Evolutionary conservation across 2,888 invertebrate genomes (phyloP), one percentile per base, ranked within the genome.

Genomic region (Pyrrhosoma nymphula): DNA sequence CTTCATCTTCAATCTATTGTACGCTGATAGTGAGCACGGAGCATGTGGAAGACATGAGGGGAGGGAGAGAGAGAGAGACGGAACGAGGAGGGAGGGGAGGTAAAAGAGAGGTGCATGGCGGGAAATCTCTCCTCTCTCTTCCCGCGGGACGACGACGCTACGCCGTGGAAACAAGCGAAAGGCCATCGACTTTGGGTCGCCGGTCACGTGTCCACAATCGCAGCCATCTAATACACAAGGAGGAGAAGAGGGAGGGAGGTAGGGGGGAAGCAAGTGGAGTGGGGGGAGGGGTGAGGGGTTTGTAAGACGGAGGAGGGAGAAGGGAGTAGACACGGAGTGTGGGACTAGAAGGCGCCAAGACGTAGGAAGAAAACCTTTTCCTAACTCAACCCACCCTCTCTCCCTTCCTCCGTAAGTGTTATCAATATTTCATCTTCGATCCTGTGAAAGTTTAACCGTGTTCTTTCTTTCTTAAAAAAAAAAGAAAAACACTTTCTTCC

Each of bases 191-290:
- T 88, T 47, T 88, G 39, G 89, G 89, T 55, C 89, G 89, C 26
- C n/a, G 56, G 89, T 89, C 89, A 89, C 89, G 89, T 89, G 89
- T 55, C 56, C 23, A n/a, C 89, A 89, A 89, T 89, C 89, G 56
- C n/a, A 55, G 55, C 55, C 89, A 82, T 30, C 75, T 82, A 30
- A 30, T 82, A 10, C 30, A 18, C 75, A 2, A 35, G 75, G 14
- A n/a, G 75, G 75, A 30, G 18, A n/a, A 20, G 26, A 30, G 35
- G 14, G 75, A 8, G 75, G 75, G 75, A 20, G 75, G 35, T 16
- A 23, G 18, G 26, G 75, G 75, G 75, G 18, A 12, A 20, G 26
- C n/a, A n/a, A n/a, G 75, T 6, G 26, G 75, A 8, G 75, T n/a
- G 75, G 30, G 35, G 10, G 18, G 26, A 26, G 23, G n/a, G n/a